Base-by-base conservation (phyloP, 2,888 invertebrate genomes). In the Euphydryas editha region DNA sequence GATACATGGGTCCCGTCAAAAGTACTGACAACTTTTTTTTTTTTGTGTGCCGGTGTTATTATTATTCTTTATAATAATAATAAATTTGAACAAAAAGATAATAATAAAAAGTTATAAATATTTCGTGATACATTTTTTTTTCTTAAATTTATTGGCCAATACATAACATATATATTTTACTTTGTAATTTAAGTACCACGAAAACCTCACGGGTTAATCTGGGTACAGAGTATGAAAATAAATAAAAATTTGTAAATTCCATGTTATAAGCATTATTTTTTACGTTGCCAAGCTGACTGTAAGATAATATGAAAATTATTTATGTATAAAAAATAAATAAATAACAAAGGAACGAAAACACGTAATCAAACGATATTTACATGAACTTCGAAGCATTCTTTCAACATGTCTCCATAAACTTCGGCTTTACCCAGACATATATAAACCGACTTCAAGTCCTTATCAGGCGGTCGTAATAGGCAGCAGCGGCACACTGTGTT, bases 311-410 rank as follows among this genome's bases (percentile, higher is more conserved):
- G 10, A 3, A 21, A 10, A 47, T 13, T 20, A 13, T 3, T 13
- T 18, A 47, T 47, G 4, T 0, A n/a, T 0, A 46, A 7, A 46
- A 46, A 10, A 46, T 8, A 17, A n/a, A n/a, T n/a, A n/a, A n/a
- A n/a, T n/a, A n/a, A n/a, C n/a, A n/a, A n/a, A 21, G 13, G 3
- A 6, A 1, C 2, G 15, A 51, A 51, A 51, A 51, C 15, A 24
- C 4, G 13, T n/a, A 21, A 13, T 24, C 21, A 15, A 13, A 15
- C 1, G 1, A 51, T 70, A 74, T 65, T 85, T 86, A 91, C 91
- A 71, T 86, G 79, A 70, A 91, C 86, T 78, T 88, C 87, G 70
- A 90, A 92, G 81, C 91, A 92, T 74, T 92, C 88, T 71, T 85
- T 88, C 36, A 92, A 69, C 87, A 92, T 88, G 72, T 89, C 88